phyloP scores from a whole-genome alignment of 2,113 vertebrate species.

The Prochilodus magdalenae region DNA sequence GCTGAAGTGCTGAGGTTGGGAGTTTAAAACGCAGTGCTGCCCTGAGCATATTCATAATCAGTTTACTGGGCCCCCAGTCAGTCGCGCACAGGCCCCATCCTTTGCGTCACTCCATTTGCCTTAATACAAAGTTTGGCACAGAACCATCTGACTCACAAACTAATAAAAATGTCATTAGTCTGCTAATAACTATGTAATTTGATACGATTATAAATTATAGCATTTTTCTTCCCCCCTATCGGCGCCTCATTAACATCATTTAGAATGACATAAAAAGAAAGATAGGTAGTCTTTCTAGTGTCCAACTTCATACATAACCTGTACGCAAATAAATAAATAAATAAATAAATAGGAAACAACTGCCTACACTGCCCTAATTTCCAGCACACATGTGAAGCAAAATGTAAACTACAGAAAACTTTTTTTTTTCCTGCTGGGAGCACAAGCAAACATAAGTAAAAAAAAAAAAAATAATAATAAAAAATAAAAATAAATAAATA shows the following conservation, averaged over 20 bases:
- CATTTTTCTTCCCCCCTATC: not conserved
- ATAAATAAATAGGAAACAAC: not conserved
- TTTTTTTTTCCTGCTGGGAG: too few relatives aligned
- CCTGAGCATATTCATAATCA: conserved; percentile 61
- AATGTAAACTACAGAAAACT: too few relatives aligned
- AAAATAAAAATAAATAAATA: not conserved
- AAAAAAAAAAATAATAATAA: not conserved
- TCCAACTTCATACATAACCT: not conserved
- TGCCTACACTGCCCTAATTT: too few relatives aligned
- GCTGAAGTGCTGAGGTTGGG: conserved; percentile 67
- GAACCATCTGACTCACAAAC: conserved; percentile 48
- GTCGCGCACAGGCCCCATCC: conserved; percentile 64
- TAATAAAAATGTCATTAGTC: conserved; percentile 49
- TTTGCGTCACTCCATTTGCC: conserved; percentile 57
- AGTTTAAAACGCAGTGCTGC: conserved; percentile 55
- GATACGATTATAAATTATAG: conserved; percentile 25
- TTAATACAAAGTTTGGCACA: conserved; percentile 54
- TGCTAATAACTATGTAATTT: conserved; percentile 48
- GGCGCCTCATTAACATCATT: not conserved
- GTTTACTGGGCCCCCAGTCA: conserved; percentile 60
- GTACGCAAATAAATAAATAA: not conserved
- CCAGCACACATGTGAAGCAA: too few relatives aligned
- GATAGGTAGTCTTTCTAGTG: not conserved
- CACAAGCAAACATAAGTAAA: too few relatives aligned
- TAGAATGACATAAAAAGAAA: not conserved